A percentile compares a stretch with the other conserved stretches of the same genome.
phyloP scores from a whole-genome alignment of 2,888 invertebrate species.

The Flabesymbios commensalis region DNA sequence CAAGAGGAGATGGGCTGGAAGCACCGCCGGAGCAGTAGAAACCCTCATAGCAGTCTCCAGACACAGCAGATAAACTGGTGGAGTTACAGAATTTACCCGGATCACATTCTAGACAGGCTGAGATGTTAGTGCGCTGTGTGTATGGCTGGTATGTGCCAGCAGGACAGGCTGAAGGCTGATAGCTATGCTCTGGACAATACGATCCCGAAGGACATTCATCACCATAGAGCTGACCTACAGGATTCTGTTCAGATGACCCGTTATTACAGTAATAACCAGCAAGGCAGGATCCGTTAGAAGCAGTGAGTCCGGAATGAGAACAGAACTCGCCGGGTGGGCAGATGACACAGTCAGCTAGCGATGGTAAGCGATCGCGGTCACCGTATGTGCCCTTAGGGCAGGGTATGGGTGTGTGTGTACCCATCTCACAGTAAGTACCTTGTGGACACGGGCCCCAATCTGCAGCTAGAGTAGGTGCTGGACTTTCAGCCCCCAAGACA shows the following conservation, averaged over 20 bases:
- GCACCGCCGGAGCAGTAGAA: constrained; percentile 51
- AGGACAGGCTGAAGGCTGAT: constrained; percentile 47
- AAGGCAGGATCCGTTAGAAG: constrained; percentile 48
- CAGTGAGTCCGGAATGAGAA: constrained; percentile 43
- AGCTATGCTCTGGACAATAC: constrained; percentile 50
- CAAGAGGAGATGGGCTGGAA: constrained; percentile 43
- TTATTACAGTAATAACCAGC: constrained; percentile 54
- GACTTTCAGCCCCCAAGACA: constrained; percentile 42
- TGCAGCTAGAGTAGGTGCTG: constrained; percentile 39
- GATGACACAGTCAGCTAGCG: constrained; percentile 48
- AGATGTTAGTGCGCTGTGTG: constrained; percentile 37
- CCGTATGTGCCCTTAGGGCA: constrained; percentile 58
- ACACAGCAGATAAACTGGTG: constrained; percentile 42
- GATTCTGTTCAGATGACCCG: constrained; percentile 50
- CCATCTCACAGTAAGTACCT: constrained; percentile 51
- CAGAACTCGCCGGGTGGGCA: constrained; percentile 57
- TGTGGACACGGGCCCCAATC: constrained; percentile 51
- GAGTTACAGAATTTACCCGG: constrained; percentile 52
- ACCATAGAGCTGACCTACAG: constrained; percentile 44
- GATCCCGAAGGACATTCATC: constrained; percentile 54
- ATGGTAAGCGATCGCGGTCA: constrained; percentile 43
- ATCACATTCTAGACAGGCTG: constrained; percentile 49
- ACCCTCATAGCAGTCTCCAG: constrained; percentile 50
- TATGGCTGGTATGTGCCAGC: constrained; percentile 54
- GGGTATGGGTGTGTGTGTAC: constrained; percentile 40